These are phyloP conservation scores for Hippopotamus amphibius DNA, from an alignment of 2,113 vertebrate genomes.

Conservation along the genomic window DNA sequence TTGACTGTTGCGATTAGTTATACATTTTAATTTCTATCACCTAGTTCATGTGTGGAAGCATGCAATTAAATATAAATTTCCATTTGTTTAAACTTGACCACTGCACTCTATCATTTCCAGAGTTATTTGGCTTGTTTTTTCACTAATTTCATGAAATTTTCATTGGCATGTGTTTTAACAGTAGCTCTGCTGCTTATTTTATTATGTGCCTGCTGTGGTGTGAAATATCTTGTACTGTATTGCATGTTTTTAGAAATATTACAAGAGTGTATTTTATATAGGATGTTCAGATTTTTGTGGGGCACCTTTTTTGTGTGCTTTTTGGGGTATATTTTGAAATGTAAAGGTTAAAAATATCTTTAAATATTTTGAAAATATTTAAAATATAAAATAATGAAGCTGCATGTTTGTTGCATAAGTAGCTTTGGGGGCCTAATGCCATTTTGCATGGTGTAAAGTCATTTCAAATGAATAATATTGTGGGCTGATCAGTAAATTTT, in stretches of 20 bases:
- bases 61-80: conserved; percentile 73
- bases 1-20: neutral
- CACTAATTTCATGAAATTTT: conserved; percentile 41
- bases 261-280: conserved; percentile 23
- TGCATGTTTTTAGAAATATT: conserved; percentile 83
- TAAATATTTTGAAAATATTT: conserved; percentile 41
- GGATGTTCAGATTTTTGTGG: conserved; percentile 44
- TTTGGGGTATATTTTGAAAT: conserved; percentile 33
- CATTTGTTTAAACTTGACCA: conserved; percentile 87
- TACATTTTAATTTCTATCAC: neutral
- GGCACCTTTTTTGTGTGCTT: neutral
- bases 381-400: neutral
- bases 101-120: conserved; percentile 71
- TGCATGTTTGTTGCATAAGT: conserved; percentile 64
- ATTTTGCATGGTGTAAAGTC: conserved; percentile 53
- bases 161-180: conserved; percentile 55
- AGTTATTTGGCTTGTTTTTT: conserved; percentile 71
- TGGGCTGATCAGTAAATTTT: neutral
- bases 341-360: conserved; percentile 33
- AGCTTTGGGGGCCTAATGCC: neutral
- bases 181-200: conserved; percentile 43
- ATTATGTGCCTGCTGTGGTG: conserved; percentile 71
- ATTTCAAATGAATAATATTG: conserved; percentile 45
- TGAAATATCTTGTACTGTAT: conserved; percentile 59
- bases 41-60: conserved; percentile 67